Conservation (phyloP, 2,888 invertebrate genomes). For the Salticus scenicus region DNA sequence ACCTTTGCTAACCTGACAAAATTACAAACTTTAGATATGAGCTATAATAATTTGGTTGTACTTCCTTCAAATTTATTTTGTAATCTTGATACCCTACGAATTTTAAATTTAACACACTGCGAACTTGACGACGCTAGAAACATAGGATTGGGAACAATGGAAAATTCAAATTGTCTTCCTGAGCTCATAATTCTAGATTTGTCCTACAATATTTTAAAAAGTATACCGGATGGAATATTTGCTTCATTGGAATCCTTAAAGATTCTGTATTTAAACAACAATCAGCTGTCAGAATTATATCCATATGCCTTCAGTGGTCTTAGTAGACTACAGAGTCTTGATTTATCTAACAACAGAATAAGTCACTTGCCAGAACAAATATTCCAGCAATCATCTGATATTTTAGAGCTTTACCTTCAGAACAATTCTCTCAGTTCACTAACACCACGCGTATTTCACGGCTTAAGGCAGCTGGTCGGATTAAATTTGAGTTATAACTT, state of each 20-base stretch:
- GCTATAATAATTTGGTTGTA: slow-evolving; percentile 72
- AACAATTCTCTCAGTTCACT: slow-evolving; percentile 92
- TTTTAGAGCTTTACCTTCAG: slow-evolving; percentile 91
- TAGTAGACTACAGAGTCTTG: slow-evolving; percentile 85
- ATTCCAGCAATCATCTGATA: slow-evolving; percentile 84
- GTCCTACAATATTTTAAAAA: slow-evolving; percentile 83
- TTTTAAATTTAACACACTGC: slow-evolving; percentile 85
- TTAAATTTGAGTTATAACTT: slow-evolving; percentile 82
- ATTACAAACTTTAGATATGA: slow-evolving; percentile 72
- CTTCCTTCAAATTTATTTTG: slow-evolving; percentile 82
- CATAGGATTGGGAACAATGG: slow-evolving; percentile 77
- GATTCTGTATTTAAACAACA: slow-evolving; percentile 82
- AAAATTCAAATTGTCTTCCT: slow-evolving; percentile 72
- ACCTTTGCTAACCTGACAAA: slow-evolving; percentile 72
- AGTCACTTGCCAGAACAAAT: slow-evolving; percentile 87
- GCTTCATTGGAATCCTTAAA: slow-evolving; percentile 83
- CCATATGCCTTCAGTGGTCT: slow-evolving; percentile 87
- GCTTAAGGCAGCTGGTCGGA: slow-evolving; percentile 78
- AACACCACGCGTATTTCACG: slow-evolving; percentile 85
- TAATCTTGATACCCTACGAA: slow-evolving; percentile 78
- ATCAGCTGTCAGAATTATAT: slow-evolving; percentile 80
- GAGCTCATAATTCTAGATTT: slow-evolving; percentile 80
- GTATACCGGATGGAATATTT: slow-evolving; percentile 85
- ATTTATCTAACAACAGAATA: slow-evolving; percentile 90
- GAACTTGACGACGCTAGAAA: slow-evolving; percentile 86